Base-by-base conservation (phyloP, 2,113 vertebrate species). In the Erythrocercus mccallii region DNA sequence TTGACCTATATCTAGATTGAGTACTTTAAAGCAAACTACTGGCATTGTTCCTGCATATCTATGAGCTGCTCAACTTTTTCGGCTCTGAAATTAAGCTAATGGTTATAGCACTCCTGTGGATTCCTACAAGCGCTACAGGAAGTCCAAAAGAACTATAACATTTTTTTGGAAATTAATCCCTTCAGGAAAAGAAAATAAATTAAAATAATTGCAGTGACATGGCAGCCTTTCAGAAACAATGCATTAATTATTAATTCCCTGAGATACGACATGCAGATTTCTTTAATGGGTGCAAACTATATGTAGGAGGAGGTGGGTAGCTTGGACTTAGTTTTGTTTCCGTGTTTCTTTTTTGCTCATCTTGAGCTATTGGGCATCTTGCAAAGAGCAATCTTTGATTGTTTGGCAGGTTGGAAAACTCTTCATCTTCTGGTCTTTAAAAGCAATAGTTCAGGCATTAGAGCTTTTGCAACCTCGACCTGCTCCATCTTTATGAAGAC, bases 101-200 rank as follows among this genome's bases (percentile, higher is more conserved):
- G 23, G 31, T 68, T 90, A 76, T 28, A 90, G 74, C 54, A 85
- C 50, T 82, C 71, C 85, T 62, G 94, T 53, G 74, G 81, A n/a
- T 94, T 93, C 62, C 62, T 84, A 37, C 53, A 74, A 56, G 73
- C 2, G 0, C 81, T 35, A 33, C 45, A 85, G 87, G 70, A 90
- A 82, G n/a, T 45, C 53, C 17, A 33, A 47, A 85, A 87, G 73
- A 92, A 69, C 38, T 47, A 6, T n/a, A 93, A 61, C 12, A 1
- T 38, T 64, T 79, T 48, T 58, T n/a, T 7, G 0, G 0, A 79
- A 95, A 85, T 81, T 73, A 91, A 70, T 89, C 27, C 50, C 73
- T 81, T 81, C 78, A 81, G 70, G 48, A 82, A 87, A 93, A 87
- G 22, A 87, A 82, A 48, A 58, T 68, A 86, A 92, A 90, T 58